Conservation (phyloP, 35 echinoderm and acorn worm species). For the Stichopus chloronotus region DNA sequence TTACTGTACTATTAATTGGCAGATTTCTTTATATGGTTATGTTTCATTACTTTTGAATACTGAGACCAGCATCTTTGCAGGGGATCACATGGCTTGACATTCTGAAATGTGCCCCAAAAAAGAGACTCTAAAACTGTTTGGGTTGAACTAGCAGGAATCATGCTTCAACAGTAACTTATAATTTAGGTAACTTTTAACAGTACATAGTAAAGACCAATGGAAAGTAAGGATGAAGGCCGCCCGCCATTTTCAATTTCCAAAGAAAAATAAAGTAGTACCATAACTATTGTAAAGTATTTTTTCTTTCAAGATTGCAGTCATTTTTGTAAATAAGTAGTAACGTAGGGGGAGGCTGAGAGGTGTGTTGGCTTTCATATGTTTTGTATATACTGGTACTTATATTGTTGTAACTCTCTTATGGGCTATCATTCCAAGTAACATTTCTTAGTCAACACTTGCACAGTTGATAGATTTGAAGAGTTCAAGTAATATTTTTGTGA, state of each 20-base stretch:
- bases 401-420: neutral
- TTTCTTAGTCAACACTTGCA: neutral
- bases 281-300: neutral
- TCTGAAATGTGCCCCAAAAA: too few species aligned
- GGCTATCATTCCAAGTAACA: neutral
- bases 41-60: too few species aligned
- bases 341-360: neutral
- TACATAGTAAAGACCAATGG: neutral
- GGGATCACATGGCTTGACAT: too few species aligned
- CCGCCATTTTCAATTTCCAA: neutral
- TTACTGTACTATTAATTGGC: too few species aligned
- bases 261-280: neutral
- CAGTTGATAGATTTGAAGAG: neutral
- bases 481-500: neutral
- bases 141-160: too few species aligned
- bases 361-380: neutral
- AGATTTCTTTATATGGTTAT: too few species aligned
- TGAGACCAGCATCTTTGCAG: too few species aligned
- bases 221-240: neutral
- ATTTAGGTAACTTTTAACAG: neutral
- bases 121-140: too few species aligned
- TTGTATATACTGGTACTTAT: neutral
- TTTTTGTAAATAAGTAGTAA: slow-evolving; percentile 1
- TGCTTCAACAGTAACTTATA: neutral
- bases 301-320: neutral